Conservation (phyloP, 2,888 invertebrate genomes). For the Lampropteryx suffumata region DNA sequence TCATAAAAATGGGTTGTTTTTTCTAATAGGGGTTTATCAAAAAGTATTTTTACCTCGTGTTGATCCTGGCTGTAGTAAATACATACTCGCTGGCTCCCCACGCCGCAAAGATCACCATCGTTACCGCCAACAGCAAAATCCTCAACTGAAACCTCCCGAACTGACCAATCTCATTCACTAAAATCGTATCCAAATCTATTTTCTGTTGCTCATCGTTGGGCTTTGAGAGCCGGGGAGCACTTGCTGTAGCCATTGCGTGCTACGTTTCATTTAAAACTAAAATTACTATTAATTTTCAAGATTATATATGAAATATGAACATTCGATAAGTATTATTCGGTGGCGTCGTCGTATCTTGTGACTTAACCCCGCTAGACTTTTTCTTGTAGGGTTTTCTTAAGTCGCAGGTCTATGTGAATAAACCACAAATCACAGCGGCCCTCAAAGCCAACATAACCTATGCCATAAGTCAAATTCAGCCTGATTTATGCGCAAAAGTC, state of each 20-base stretch:
- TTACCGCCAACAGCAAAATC: constrained; percentile 42
- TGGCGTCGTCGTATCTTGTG: no score
- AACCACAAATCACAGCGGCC: no score
- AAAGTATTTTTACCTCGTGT: constrained; percentile 48
- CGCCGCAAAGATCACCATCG: constrained; percentile 55
- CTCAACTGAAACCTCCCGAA: constrained; percentile 62
- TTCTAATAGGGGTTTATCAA: no score
- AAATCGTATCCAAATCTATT: constrained; percentile 16
- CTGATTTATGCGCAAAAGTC: no score
- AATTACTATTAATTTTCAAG: background rate
- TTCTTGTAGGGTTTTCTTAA: no score
- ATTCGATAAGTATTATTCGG: no score
- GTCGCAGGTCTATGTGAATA: no score
- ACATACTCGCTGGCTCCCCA: constrained; percentile 62
- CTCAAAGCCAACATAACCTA: no score
- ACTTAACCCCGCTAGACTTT: no score
- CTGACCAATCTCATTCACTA: constrained; percentile 67
- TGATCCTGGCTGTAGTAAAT: constrained; percentile 67
- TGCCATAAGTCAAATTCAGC: no score
- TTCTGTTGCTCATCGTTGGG: background rate
- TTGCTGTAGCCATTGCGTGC: constrained; percentile 12
- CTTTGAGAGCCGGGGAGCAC: background rate
- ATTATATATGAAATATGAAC: constrained; percentile 18
- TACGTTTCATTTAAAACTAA: constrained; percentile 7
- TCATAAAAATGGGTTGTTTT: no score